Base-by-base conservation (phyloP, 2,888 invertebrate genomes). In the Ormyrus thymus region DNA sequence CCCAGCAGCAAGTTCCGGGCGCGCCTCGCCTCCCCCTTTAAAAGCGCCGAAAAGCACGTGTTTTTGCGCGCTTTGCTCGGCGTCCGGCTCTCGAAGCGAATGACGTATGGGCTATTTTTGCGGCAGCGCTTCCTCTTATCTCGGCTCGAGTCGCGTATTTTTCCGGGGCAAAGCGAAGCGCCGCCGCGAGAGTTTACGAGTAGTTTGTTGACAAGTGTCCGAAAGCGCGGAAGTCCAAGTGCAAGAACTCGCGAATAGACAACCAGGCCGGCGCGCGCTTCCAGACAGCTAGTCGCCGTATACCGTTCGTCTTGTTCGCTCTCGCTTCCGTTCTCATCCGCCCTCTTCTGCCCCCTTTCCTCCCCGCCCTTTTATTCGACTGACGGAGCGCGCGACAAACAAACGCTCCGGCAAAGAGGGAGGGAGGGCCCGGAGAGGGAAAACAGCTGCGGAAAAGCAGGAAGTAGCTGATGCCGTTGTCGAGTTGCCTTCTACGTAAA, bases 161-260 rank as follows among this genome's bases (percentile, higher is more conserved):
- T 75, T 64, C 62, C 56, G 56, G 65, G 55, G 53, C 46, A 6
- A 29, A 29, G 29, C 29, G 29, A 29, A 29, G 29, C 29, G 29
- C 29, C 29, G 29, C 29, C 11, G 46, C n/a, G 64, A 65, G 68
- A 73, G 66, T 74, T 78, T 78, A 71, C 77, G 71, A 65, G 71
- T 55, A 73, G 75, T 71, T 79, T 79, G 79, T 75, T 79, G 79
- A 79, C 71, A 79, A 79, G 75, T 62, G 58, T 69, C 29, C 73
- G 13, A 62, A 29, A 51, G 61, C 59, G 43, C 43, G 29, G 55
- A 50, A 66, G 48, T 69, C 29, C 29, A 29, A 29, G 9, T 46
- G 29, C 56, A 58, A 50, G 75, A 76, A 72, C 46, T 66, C 66
- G 53, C 53, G 15, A 46, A 70, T 48, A 45, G 48, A 53, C 6